phyloP scores from a whole-genome alignment of 2,113 vertebrate species.

The Onychostoma macrolepis region DNA sequence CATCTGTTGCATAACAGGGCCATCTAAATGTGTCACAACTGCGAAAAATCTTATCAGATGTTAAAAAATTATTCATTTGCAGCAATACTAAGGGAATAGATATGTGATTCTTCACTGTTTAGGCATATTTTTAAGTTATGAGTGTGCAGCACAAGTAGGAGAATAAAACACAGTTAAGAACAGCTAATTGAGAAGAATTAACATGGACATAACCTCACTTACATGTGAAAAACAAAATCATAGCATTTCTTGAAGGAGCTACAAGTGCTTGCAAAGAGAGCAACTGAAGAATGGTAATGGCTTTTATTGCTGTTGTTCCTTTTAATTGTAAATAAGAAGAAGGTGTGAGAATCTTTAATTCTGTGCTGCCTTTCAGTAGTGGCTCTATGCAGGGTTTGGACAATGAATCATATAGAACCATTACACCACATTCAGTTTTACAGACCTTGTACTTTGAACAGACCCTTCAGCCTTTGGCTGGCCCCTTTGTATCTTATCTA shows the following conservation, averaged over 20 bases:
- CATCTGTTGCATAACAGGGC: no score
- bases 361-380: neutral
- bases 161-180: neutral
- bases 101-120: no score
- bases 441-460: no score
- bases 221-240: neutral
- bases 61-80: no score
- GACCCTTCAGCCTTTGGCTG: no score
- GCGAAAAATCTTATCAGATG: neutral
- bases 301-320: neutral
- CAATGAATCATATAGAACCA: no score
- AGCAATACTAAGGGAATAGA: no score
- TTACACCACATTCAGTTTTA: no score
- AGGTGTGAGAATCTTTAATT: neutral
- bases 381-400: no score
- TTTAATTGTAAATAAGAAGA: neutral
- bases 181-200: neutral
- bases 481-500: no score
- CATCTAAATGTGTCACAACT: neutral
- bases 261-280: neutral
- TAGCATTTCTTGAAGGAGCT: neutral
- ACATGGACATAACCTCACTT: neutral
- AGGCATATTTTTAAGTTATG: no score
- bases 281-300: neutral
- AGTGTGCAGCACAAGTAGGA: no score